Percentiles rank a stretch among this genome's conserved stretches.
Conservation (phyloP, 2,888 invertebrate species). For the Syrphus vitripennis region DNA sequence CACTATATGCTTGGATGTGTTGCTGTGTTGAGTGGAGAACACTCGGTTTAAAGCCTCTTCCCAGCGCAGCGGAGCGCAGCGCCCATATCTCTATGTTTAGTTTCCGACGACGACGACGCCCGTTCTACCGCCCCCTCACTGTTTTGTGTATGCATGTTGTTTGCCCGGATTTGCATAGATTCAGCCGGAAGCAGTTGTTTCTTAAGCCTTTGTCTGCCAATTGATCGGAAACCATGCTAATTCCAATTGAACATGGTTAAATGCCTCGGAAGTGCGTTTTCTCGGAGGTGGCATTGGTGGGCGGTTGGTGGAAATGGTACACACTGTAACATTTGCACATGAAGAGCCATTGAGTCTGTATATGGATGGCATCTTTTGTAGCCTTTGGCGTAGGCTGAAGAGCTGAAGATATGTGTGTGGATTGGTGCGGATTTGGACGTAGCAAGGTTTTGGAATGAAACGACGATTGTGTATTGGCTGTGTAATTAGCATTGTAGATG, state of each 20-base stretch:
- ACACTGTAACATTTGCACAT: background rate
- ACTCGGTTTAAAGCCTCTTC: background rate
- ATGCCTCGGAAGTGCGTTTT: constrained; percentile 56
- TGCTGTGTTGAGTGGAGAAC: background rate
- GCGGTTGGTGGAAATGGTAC: background rate
- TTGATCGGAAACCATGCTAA: constrained; percentile 68
- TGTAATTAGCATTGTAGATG: constrained; percentile 67
- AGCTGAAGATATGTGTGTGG: background rate
- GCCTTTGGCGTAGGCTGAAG: constrained; percentile 7
- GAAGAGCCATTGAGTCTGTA: background rate
- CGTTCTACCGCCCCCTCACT: background rate
- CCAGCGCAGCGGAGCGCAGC: too few relatives aligned
- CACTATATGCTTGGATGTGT: background rate
- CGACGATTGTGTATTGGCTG: constrained; percentile 36
- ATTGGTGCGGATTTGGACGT: background rate
- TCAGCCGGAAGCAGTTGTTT: constrained; percentile 61
- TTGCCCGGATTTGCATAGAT: constrained; percentile 61
- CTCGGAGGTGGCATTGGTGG: background rate
- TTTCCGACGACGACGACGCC: background rate
- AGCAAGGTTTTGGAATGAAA: constrained; percentile 12
- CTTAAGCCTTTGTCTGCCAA: constrained; percentile 61
- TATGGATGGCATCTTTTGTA: background rate
- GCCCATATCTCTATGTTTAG: too few relatives aligned
- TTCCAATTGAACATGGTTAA: constrained; percentile 59
- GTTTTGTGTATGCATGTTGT: constrained; percentile 39